These are phyloP conservation scores for Cryptophagus acutangulus DNA, from an alignment of 2,888 invertebrate species.

Conservation along the genomic window DNA sequence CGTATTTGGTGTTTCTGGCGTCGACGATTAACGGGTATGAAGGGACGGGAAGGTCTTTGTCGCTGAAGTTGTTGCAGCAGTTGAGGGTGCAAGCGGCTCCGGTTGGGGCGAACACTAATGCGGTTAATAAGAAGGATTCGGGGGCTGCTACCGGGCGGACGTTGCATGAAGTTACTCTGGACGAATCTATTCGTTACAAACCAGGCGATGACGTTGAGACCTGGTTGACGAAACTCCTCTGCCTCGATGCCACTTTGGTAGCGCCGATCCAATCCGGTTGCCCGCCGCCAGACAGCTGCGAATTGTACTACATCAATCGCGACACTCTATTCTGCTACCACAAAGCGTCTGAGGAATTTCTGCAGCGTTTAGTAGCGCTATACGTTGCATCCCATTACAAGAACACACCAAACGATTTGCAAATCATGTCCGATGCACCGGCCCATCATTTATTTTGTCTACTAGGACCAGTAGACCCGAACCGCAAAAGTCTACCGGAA, in stretches of 20 bases:
- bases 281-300: constrained; percentile 84
- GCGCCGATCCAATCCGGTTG: constrained; percentile 69
- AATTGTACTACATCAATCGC: constrained; percentile 80
- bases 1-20: constrained; percentile 90
- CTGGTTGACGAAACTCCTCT: constrained; percentile 89
- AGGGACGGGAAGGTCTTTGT: constrained; percentile 94
- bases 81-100: constrained; percentile 61
- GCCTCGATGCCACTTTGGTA: constrained; percentile 77
- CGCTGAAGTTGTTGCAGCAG: constrained; percentile 90
- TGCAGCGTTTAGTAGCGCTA: constrained; percentile 86
- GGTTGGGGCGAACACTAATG: constrained; percentile 52
- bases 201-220: constrained; percentile 79
- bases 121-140: constrained; percentile 44
- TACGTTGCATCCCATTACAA: constrained; percentile 99
- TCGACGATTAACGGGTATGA: constrained; percentile 98
- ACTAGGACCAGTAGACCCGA: constrained; percentile 76
- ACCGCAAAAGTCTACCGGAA: constrained; percentile 74
- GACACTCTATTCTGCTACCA: constrained; percentile 97
- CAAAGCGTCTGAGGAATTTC: constrained; percentile 84
- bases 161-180: constrained; percentile 65
- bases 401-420: constrained; percentile 97
- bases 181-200: constrained; percentile 93
- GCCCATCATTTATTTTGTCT: constrained; percentile 96
- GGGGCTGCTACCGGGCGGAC: constrained; percentile 51
- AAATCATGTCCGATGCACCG: constrained; percentile 97